Conservation (phyloP, 2,113 vertebrate genomes). For the Forbesichthys papilliferus region DNA sequence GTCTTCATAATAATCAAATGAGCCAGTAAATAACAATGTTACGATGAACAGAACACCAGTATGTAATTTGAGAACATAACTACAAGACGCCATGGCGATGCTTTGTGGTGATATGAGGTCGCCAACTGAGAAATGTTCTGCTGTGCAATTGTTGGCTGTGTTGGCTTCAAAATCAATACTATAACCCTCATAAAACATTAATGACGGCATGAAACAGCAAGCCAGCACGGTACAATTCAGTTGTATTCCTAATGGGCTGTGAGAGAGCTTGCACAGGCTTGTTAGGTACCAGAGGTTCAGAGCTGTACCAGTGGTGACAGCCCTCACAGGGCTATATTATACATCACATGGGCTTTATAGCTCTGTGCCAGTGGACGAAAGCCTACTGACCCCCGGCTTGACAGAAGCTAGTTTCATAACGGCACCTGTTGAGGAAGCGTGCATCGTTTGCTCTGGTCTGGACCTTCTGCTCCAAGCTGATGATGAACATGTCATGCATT, state of each 20-base stretch:
- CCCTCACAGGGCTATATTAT: constrained; percentile 29
- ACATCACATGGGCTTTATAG: constrained; percentile 33
- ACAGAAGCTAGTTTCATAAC: constrained; percentile 22
- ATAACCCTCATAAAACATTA: constrained; percentile 70
- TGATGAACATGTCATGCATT: constrained; percentile 34
- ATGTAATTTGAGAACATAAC: no score
- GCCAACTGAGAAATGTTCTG: constrained; percentile 2
- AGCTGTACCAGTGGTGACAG: constrained; percentile 45
- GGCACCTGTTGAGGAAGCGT: constrained; percentile 37
- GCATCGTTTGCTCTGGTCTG: constrained; percentile 22
- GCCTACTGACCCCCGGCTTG: constrained; percentile 38
- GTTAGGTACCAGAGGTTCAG: constrained; percentile 47
- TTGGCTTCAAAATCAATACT: constrained; percentile 65
- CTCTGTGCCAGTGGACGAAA: constrained; percentile 26
- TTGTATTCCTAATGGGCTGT: constrained; percentile 67
- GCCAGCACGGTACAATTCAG: constrained; percentile 56
- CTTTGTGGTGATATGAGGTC: constrained; percentile 20
- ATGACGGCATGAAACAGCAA: constrained; percentile 61
- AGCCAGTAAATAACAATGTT: no score
- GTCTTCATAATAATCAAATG: no score
- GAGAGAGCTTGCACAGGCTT: constrained; percentile 51
- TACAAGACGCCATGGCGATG: not conserved
- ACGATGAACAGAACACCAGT: no score
- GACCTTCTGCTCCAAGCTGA: no score
- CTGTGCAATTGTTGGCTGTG: constrained; percentile 38